Base-by-base conservation (phyloP, 2,113 vertebrate genomes). In the Willisornis vidua region DNA sequence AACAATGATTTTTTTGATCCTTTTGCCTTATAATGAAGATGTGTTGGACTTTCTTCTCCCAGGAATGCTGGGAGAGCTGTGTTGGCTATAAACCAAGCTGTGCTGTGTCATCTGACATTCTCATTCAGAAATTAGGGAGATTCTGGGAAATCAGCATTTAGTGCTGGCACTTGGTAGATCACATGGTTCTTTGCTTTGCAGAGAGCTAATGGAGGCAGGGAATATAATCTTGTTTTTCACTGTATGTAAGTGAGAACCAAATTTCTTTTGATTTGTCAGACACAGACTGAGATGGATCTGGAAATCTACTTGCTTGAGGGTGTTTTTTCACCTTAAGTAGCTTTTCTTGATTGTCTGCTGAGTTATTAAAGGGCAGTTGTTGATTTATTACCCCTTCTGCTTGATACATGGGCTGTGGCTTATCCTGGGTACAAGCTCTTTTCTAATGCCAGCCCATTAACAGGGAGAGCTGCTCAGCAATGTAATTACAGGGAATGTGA, bases 361-460 rank as follows among this genome's bases (percentile, higher is more conserved):
- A 94, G 81, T 8, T 52, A 48, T 72, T 73, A 87, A 67, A 84
- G 2, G 19, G 37, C 68, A 54, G 35, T 49, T 31, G 61, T 37
- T 96, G 94, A 97, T 95, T 87, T 81, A 96, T 95, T 87, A 86
- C 33, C 48, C 68, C 52, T 87, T 62, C 77, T 14, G 19, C 73
- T 89, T 95, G 95, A 94, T 96, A 31, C 93, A 92, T 94, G 91
- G 84, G 66, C 77, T 94, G 85, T 23, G 9, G 66, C 45, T 95
- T 37, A 63, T 72, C 81, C 93, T 8, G 37, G 77, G 65, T 14
- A 68, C 61, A 28, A 66, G 68, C 72, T 74, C 89, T 51, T 26
- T 68, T 70, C 76, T 72, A 72, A 84, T 9, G 61, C 57, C 83
- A 77, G 65, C 48, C 7, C 63, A 37, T 66, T 61, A 80, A 16